Evolutionary conservation across 2,113 vertebrate genomes (phyloP).

Genomic region (Myodes glareolus): DNA sequence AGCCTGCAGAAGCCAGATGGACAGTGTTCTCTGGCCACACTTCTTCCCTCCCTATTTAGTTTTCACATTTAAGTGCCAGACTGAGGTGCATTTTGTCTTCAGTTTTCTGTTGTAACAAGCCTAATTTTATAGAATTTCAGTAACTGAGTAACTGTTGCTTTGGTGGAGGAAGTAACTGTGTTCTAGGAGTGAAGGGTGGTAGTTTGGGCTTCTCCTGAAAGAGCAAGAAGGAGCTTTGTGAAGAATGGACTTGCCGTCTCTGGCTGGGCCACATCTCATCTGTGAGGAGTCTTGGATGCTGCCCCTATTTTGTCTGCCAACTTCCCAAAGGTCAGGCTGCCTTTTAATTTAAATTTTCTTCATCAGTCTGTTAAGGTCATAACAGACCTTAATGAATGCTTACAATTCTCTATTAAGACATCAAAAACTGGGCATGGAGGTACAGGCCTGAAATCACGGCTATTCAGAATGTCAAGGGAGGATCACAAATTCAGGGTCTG

Average conservation of each 20-base stretch:
- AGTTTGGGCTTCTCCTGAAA: not conserved
- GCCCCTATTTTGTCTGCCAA: not conserved
- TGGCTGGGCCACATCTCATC: not conserved
- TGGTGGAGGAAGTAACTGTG: not conserved
- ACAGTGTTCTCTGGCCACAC: too few relatives aligned
- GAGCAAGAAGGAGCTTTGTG: not conserved
- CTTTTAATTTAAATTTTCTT: constrained; percentile 37
- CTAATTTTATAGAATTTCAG: not conserved
- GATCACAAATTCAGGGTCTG: not conserved
- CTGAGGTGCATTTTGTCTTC: constrained; percentile 33
- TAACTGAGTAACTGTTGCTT: not conserved
- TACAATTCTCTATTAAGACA: constrained; percentile 33
- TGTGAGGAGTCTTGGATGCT: not conserved
- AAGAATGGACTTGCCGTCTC: not conserved
- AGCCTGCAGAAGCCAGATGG: not conserved
- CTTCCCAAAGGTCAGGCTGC: not conserved
- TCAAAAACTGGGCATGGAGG: not conserved
- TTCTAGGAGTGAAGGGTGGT: not conserved
- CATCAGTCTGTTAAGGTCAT: constrained; percentile 37
- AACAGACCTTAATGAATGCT: constrained; percentile 40
- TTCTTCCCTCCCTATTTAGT: not conserved
- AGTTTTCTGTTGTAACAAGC: not conserved
- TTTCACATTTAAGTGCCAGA: not conserved
- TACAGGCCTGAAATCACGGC: not conserved
- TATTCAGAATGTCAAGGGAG: not conserved